Conservation (phyloP, 64 coral and sea anemone species). For the Montipora foliosa region DNA sequence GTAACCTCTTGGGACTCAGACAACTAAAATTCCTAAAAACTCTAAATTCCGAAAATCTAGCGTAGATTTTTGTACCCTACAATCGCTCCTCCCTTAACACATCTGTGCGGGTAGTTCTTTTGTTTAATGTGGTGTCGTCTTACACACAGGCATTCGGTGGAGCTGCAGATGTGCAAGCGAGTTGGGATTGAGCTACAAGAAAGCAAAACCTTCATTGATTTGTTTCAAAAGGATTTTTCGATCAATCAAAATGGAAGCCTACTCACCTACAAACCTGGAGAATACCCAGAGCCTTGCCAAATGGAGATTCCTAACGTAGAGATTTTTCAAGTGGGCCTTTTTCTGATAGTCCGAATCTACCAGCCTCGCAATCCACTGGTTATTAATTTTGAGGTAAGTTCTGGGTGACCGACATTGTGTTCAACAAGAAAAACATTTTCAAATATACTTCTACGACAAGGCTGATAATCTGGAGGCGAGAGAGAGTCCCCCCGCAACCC, state of each 20-base stretch:
- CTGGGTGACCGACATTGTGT: too few relatives aligned
- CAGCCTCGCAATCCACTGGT: conserved; percentile 58
- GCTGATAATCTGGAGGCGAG: too few relatives aligned
- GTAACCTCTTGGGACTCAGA: too few relatives aligned
- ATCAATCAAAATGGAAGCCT: conserved; percentile 64
- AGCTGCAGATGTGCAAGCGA: conserved; percentile 94
- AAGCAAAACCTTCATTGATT: conserved; percentile 40
- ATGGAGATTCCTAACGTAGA: conserved; percentile 64
- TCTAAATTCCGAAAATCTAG: too few relatives aligned
- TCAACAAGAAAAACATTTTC: too few relatives aligned
- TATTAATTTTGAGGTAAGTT: conserved; percentile 85
- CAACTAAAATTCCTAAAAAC: too few relatives aligned
- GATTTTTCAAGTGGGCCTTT: conserved; percentile 84
- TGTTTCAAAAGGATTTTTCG: conserved; percentile 75
- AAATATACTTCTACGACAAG: too few relatives aligned
- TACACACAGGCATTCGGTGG: conserved; percentile 70
- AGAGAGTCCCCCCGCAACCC: too few relatives aligned
- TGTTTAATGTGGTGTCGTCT: not conserved
- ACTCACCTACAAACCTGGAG: conserved; percentile 69
- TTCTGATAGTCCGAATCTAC: conserved; percentile 80
- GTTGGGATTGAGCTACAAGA: conserved; percentile 57
- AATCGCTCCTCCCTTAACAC: too few relatives aligned
- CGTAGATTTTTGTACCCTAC: too few relatives aligned
- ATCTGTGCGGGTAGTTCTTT: not conserved
- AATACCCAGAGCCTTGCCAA: conserved; percentile 80